Conservation (phyloP, 1,140 invertebrate species). For the Atta colombica region DNA sequence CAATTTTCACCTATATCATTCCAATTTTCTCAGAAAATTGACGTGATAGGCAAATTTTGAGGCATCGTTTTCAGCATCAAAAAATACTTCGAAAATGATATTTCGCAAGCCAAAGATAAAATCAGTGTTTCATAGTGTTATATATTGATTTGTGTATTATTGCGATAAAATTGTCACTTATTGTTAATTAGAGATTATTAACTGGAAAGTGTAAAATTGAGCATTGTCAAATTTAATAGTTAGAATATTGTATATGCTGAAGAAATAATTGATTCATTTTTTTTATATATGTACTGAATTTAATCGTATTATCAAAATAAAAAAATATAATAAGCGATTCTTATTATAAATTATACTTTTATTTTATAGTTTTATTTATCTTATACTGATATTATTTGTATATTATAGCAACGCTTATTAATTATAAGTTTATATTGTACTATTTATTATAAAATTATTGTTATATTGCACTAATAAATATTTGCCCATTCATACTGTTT, state of each 20-base stretch:
- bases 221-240: conserved; percentile 20
- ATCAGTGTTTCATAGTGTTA: too few relatives aligned
- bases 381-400: conserved; percentile 2
- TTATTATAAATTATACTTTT: conserved; percentile 11
- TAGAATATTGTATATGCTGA: conserved; percentile 19
- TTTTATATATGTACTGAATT: background rate
- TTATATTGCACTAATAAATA: background rate
- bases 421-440: conserved; percentile 25
- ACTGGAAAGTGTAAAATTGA: conserved; percentile 1
- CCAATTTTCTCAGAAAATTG: too few relatives aligned
- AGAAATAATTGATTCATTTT: conserved; percentile 9
- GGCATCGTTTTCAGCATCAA: too few relatives aligned
- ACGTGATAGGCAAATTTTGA: too few relatives aligned
- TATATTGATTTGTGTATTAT: conserved; percentile 20
- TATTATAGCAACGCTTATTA: conserved; percentile 1
- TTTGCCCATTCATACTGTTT: background rate
- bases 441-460: conserved; percentile 20
- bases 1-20: too few relatives aligned
- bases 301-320: conserved; percentile 3
- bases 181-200: too few relatives aligned
- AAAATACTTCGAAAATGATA: too few relatives aligned
- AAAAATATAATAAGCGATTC: background rate
- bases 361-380: background rate
- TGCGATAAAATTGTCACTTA: conserved; percentile 22
- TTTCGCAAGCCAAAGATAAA: too few relatives aligned